These are phyloP conservation scores for Acanthosepion esculentum DNA, from an alignment of 2,888 invertebrate genomes.

Conservation along the genomic window DNA sequence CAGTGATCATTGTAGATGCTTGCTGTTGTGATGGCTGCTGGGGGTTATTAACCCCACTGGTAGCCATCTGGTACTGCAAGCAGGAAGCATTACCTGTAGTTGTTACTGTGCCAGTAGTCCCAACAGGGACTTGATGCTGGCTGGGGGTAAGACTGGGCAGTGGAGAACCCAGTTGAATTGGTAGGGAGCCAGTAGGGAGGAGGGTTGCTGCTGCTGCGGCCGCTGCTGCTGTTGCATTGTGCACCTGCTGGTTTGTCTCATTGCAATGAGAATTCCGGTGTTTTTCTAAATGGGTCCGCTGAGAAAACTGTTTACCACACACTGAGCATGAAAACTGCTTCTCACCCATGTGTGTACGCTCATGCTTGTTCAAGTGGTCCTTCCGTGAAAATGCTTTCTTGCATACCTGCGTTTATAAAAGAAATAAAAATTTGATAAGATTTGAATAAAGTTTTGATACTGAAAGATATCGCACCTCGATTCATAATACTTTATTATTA, in stretches of 20 bases:
- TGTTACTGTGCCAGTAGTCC: neutral
- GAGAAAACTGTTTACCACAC: conserved; percentile 41
- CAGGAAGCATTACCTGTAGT: neutral
- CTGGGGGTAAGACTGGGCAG: conserved; percentile 36
- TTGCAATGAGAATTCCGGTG: conserved; percentile 34
- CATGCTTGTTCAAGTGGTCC: conserved; percentile 78
- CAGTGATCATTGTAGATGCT: neutral
- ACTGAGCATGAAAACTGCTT: conserved; percentile 24
- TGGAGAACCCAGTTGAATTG: neutral
- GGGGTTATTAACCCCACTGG: neutral
- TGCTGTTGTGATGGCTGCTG: conserved; percentile 34
- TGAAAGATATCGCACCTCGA: too few species aligned
- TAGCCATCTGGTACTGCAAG: conserved; percentile 34
- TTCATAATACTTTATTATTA: too few species aligned
- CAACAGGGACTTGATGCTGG: neutral
- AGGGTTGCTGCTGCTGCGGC: neutral
- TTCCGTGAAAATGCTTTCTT: conserved; percentile 79
- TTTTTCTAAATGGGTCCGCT: conserved; percentile 42
- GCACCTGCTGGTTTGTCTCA: conserved; percentile 2
- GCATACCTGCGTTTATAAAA: conserved; percentile 79
- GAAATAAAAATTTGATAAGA: neutral
- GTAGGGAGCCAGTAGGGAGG: conserved; percentile 38
- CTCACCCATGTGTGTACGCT: conserved; percentile 39
- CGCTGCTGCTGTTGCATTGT: neutral
- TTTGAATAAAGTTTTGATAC: neutral